Conservation (phyloP, 2,113 vertebrate genomes). For the Tricholaema leucomelas region DNA sequence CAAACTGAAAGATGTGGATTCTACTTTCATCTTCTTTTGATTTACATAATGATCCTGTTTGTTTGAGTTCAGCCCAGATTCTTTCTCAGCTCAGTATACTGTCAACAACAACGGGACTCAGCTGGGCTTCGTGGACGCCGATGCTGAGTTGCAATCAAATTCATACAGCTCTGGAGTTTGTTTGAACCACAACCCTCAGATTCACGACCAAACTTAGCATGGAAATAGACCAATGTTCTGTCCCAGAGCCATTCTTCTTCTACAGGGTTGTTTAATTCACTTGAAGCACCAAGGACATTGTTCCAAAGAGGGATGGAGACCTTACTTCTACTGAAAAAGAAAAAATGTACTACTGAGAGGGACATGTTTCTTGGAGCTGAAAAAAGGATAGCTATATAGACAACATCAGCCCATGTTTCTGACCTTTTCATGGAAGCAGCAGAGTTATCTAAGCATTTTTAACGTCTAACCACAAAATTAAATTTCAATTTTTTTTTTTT, state of each 20-base stretch:
- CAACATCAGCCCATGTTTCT: neutral
- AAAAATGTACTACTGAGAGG: neutral
- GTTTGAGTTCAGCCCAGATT: constrained; percentile 1
- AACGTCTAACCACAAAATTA: neutral
- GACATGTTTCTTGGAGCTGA: neutral
- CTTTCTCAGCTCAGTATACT: constrained; percentile 44
- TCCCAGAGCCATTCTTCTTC: neutral
- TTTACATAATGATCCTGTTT: constrained; percentile 54
- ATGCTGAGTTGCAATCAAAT: constrained; percentile 30
- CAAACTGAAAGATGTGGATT: constrained; percentile 41
- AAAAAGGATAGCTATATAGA: neutral
- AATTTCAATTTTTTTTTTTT: neutral
- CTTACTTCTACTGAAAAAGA: neutral
- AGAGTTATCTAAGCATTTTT: neutral
- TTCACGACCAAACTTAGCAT: constrained; percentile 22
- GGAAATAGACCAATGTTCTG: neutral
- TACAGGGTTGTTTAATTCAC: neutral
- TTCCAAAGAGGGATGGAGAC: neutral
- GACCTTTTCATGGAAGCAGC: neutral
- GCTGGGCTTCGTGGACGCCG: constrained; percentile 18
- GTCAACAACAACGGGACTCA: constrained; percentile 42
- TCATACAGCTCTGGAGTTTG: neutral
- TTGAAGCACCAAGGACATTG: neutral
- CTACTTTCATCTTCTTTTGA: constrained; percentile 62
- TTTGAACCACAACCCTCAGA: constrained; percentile 39